Evolutionary conservation across 1,140 invertebrate species (phyloP).

Genomic region (Tetragnatha versicolor): DNA sequence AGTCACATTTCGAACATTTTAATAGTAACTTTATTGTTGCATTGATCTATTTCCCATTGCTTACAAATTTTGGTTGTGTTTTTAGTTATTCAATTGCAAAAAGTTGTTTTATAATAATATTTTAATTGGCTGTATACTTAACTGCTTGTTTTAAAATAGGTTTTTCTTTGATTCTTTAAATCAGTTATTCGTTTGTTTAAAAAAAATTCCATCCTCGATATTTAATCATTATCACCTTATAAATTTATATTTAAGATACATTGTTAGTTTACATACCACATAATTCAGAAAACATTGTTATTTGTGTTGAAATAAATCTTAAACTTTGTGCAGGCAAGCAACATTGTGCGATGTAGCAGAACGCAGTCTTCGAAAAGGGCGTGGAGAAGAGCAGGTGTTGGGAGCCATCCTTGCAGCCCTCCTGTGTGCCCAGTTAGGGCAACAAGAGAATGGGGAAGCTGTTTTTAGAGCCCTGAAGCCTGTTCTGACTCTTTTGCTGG

Average conservation of each 20-base stretch:
- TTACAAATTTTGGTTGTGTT: too few relatives aligned
- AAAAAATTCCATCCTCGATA: background rate
- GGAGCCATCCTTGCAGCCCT: conserved; percentile 81
- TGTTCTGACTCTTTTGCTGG: conserved; percentile 68
- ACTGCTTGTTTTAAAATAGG: too few relatives aligned
- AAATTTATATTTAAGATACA: conserved; percentile 13
- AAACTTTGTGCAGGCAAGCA: conserved; percentile 70
- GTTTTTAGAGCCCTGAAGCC: conserved; percentile 71
- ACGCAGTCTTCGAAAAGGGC: conserved; percentile 80
- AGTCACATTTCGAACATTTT: too few relatives aligned
- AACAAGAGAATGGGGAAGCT: conserved; percentile 70
- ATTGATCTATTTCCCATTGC: too few relatives aligned
- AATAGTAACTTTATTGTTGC: too few relatives aligned
- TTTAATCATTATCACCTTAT: background rate
- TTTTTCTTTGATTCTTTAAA: too few relatives aligned
- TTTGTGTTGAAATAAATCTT: too few relatives aligned
- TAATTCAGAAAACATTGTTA: background rate
- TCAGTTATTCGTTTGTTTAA: background rate
- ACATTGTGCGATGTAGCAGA: conserved; percentile 84
- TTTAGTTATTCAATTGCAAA: too few relatives aligned
- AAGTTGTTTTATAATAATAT: too few relatives aligned
- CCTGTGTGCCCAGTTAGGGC: conserved; percentile 83
- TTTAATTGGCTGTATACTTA: too few relatives aligned
- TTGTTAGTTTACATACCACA: conserved; percentile 33
- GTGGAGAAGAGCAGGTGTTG: conserved; percentile 78